Percentiles rank a stretch among this genome's conserved stretches.
phyloP scores from a whole-genome alignment of 2,888 invertebrate genomes.

The Kryphioiulus occultus region DNA sequence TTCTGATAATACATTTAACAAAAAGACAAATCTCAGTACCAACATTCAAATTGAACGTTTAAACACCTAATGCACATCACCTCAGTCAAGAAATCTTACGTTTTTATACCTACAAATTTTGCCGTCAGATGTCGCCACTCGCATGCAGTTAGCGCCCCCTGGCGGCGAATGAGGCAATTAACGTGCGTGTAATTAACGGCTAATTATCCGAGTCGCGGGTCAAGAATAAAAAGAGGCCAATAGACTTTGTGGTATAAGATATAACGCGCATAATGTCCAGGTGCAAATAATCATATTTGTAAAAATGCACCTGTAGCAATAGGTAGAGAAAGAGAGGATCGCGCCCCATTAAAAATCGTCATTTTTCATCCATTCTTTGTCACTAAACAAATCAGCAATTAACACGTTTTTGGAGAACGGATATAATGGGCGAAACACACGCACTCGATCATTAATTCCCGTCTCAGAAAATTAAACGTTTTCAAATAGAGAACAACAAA shows the following conservation, averaged over 20 bases:
- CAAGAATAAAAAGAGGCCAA: conserved; percentile 5
- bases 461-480: not conserved
- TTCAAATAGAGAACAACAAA: not conserved
- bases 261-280: not conserved
- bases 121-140: too few species aligned
- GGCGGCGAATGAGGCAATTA: not conserved
- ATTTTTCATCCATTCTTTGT: conserved; percentile 3
- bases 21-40: too few species aligned
- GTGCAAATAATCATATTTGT: not conserved
- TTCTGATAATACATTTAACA: too few species aligned
- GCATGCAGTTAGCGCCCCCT: too few species aligned
- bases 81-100: too few species aligned
- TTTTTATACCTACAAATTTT: too few species aligned
- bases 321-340: not conserved
- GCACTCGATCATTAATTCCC: not conserved
- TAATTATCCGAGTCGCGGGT: not conserved
- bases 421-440: not conserved
- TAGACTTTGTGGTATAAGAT: not conserved
- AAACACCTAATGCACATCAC: too few species aligned
- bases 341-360: not conserved
- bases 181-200: not conserved
- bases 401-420: not conserved
- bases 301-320: not conserved
- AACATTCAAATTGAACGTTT: too few species aligned
- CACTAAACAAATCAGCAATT: not conserved